These are phyloP conservation scores for Clarias macrocephalus DNA, from an alignment of 2,113 vertebrate genomes.

Conservation along the genomic window DNA sequence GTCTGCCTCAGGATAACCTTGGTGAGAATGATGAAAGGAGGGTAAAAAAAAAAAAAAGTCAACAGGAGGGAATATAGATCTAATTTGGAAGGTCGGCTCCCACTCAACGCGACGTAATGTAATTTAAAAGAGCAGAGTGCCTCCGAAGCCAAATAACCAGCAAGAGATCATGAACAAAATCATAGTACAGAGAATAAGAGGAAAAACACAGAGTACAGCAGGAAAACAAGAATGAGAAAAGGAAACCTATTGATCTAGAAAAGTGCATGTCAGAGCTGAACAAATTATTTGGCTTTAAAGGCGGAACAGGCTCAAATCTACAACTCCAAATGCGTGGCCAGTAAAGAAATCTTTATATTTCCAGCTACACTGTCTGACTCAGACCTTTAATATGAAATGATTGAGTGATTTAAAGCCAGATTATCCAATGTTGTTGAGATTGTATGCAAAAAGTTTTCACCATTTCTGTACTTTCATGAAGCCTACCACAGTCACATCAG, in stretches of 20 bases:
- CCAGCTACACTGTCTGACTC: background rate
- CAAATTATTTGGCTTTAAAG: background rate
- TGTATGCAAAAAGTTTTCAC: background rate
- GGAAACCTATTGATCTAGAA: background rate
- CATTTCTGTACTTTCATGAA: background rate
- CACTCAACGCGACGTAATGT: constrained; percentile 58
- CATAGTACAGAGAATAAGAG: background rate
- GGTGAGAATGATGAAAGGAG: constrained; percentile 71
- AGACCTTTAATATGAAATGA: background rate
- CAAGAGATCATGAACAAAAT: constrained; percentile 25
- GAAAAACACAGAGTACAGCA: background rate
- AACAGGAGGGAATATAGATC: constrained; percentile 62
- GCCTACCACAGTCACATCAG: background rate
- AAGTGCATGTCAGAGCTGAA: background rate
- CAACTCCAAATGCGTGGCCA: background rate
- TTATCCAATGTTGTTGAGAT: background rate
- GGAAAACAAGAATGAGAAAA: too few species aligned
- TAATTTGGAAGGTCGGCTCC: constrained; percentile 61
- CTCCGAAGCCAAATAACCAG: constrained; percentile 30
- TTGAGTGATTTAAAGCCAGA: background rate
- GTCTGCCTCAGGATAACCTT: constrained; percentile 71
- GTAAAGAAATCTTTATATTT: background rate
- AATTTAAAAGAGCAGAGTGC: constrained; percentile 45
- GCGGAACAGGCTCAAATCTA: background rate
- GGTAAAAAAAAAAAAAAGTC: constrained; percentile 57